These are phyloP conservation scores for Callionymus lyra DNA, from an alignment of 2,113 vertebrate genomes.

Conservation along the genomic window DNA sequence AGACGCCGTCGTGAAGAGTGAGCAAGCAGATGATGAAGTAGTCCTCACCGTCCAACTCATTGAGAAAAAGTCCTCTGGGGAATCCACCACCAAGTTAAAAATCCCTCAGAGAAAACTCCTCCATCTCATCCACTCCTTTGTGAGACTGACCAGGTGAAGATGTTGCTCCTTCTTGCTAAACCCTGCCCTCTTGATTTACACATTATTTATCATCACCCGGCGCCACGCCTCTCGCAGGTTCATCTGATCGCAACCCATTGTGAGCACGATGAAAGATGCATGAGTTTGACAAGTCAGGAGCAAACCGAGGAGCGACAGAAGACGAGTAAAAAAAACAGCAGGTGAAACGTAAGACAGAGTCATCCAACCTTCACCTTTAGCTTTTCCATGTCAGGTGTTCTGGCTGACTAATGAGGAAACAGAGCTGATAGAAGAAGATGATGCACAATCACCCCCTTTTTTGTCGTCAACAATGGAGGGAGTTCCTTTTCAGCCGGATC, in stretches of 20 bases:
- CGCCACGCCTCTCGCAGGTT: slow-evolving; percentile 30
- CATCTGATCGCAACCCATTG: slow-evolving; percentile 49
- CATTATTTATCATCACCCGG: slow-evolving; percentile 25
- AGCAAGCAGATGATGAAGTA: slow-evolving; percentile 3
- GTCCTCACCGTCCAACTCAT: slow-evolving; percentile 14
- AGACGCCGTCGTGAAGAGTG: slow-evolving; percentile 6
- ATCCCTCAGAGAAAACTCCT: background rate
- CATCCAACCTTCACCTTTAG: slow-evolving; percentile 6
- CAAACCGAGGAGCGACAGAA: slow-evolving; percentile 27
- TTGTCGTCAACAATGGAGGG: too few species aligned
- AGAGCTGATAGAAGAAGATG: background rate
- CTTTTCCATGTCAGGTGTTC: slow-evolving; percentile 9
- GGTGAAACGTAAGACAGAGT: slow-evolving; percentile 43
- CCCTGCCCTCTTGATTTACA: slow-evolving; percentile 36
- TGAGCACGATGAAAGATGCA: slow-evolving; percentile 55
- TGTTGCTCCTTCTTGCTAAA: slow-evolving; percentile 27
- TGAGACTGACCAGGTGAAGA: slow-evolving; percentile 40
- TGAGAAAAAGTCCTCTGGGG: background rate
- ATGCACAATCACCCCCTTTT: too few species aligned
- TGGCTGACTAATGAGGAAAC: too few species aligned
- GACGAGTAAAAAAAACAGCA: slow-evolving; percentile 31
- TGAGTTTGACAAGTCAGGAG: slow-evolving; percentile 40
- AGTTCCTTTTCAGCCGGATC: too few species aligned
- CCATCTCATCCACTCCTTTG: slow-evolving; percentile 34
- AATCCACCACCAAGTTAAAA: too few species aligned